These are phyloP conservation scores for Typhlichthys eigenmanni DNA, from an alignment of 2,797 vertebrate genomes.

Conservation along the genomic window DNA sequence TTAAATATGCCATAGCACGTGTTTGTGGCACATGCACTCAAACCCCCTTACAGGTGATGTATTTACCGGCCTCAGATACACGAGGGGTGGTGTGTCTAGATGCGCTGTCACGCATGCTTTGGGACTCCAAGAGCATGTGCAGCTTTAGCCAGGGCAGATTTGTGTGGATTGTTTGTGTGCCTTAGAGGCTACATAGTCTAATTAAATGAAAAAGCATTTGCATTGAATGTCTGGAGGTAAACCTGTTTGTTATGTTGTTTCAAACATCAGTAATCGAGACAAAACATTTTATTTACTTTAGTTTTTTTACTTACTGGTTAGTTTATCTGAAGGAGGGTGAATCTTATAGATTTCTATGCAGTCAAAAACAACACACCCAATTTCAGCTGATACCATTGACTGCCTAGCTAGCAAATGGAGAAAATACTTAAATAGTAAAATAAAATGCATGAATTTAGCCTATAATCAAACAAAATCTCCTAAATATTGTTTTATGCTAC, in stretches of 20 bases:
- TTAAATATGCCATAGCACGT: slow-evolving; percentile 5
- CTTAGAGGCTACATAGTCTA: slow-evolving; percentile 30
- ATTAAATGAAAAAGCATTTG: slow-evolving; percentile 67
- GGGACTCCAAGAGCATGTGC: slow-evolving; percentile 51
- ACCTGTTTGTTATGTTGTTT: slow-evolving; percentile 38
- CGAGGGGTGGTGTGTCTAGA: slow-evolving; percentile 7
- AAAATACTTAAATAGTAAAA: too few relatives aligned
- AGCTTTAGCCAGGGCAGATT: slow-evolving; percentile 58
- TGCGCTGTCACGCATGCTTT: slow-evolving; percentile 26
- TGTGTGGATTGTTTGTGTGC: slow-evolving; percentile 51
- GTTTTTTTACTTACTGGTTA: too few relatives aligned
- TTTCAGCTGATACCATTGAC: too few relatives aligned
- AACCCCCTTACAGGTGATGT: not conserved
- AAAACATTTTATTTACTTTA: too few relatives aligned
- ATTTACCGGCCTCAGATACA: too few relatives aligned
- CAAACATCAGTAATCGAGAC: not conserved
- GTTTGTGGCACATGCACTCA: slow-evolving; percentile 11
- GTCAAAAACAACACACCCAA: too few relatives aligned
- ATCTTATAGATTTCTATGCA: too few relatives aligned
- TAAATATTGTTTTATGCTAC: too few relatives aligned
- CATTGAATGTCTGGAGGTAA: slow-evolving; percentile 36
- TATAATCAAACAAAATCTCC: too few relatives aligned
- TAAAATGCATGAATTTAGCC: too few relatives aligned
- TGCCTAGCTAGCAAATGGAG: too few relatives aligned
- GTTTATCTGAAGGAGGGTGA: too few relatives aligned